Evolutionary conservation across 2,888 invertebrate genomes (phyloP).

Genomic region (Drosophila pegasa): DNA sequence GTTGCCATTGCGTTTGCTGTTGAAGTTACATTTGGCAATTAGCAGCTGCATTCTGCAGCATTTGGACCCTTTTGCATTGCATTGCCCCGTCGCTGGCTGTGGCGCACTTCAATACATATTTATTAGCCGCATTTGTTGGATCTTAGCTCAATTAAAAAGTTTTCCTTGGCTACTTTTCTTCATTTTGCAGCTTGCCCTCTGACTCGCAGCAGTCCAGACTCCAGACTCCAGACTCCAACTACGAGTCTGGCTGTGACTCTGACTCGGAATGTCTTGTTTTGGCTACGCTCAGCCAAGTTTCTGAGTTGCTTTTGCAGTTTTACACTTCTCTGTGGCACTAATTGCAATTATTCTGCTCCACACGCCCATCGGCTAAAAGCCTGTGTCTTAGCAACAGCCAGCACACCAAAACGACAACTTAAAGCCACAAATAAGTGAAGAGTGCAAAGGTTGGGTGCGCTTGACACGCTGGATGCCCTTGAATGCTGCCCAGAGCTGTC

Average conservation of each 20-base stretch:
- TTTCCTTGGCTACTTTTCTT: constrained; percentile 77
- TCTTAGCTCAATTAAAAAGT: constrained; percentile 80
- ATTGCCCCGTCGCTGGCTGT: background rate
- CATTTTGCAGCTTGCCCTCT: constrained; percentile 66
- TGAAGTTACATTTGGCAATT: constrained; percentile 77
- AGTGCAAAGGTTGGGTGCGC: no score
- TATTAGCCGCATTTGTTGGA: constrained; percentile 81
- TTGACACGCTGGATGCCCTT: background rate
- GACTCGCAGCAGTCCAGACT: constrained; percentile 32
- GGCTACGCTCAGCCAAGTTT: constrained; percentile 24
- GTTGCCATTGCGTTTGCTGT: constrained; percentile 34
- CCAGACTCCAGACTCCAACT: constrained; percentile 33
- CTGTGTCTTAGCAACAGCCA: constrained; percentile 4
- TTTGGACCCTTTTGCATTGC: constrained; percentile 20
- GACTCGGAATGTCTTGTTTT: constrained; percentile 51
- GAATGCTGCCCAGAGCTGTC: no score
- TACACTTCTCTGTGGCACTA: constrained; percentile 51
- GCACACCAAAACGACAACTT: constrained; percentile 5
- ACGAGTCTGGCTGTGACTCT: constrained; percentile 13
- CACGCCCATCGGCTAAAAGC: constrained; percentile 15
- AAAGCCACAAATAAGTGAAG: constrained; percentile 4
- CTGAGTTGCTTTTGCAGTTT: constrained; percentile 42
- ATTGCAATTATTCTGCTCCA: constrained; percentile 70
- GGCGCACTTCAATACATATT: constrained; percentile 75
- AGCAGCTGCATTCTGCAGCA: constrained; percentile 67